phyloP scores from a whole-genome alignment of 2,888 invertebrate genomes.

The Drosophila kambysellisi region DNA sequence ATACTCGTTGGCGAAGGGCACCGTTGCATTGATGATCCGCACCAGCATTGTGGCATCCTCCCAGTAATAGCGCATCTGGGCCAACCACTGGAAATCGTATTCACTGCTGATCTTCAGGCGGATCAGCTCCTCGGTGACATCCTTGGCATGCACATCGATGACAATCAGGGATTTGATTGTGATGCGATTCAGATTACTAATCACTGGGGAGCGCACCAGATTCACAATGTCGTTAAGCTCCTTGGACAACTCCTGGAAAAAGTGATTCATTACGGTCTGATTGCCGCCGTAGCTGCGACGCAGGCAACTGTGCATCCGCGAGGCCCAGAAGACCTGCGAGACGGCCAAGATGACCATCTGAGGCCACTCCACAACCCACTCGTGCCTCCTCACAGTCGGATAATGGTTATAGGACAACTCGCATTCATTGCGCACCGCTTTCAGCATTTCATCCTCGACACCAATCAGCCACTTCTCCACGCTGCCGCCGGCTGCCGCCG shows the following conservation, averaged over 20 bases:
- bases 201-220: slow-evolving; percentile 87
- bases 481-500: slow-evolving; percentile 86
- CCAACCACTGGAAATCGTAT: slow-evolving; percentile 90
- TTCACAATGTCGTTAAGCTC: slow-evolving; percentile 87
- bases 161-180: slow-evolving; percentile 89
- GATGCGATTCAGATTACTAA: slow-evolving; percentile 87
- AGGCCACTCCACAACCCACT: slow-evolving; percentile 88
- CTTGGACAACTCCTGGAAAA: slow-evolving; percentile 84
- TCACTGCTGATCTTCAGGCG: slow-evolving; percentile 86
- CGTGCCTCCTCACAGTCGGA: slow-evolving; percentile 83
- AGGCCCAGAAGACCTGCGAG: slow-evolving; percentile 89
- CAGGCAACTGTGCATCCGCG: slow-evolving; percentile 86
- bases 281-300: slow-evolving; percentile 85
- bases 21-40: slow-evolving; percentile 89
- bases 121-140: slow-evolving; percentile 88
- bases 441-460: slow-evolving; percentile 88
- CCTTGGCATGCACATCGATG: slow-evolving; percentile 90
- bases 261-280: slow-evolving; percentile 84
- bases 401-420: slow-evolving; percentile 85
- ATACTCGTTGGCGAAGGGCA: slow-evolving; percentile 90
- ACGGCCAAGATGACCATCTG: slow-evolving; percentile 88
- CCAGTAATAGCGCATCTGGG: slow-evolving; percentile 90
- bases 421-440: slow-evolving; percentile 86
- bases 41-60: slow-evolving; percentile 87
- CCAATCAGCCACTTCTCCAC: slow-evolving; percentile 89